phyloP scores from a whole-genome alignment of 1,140 invertebrate genomes.

The Atta colombica region DNA sequence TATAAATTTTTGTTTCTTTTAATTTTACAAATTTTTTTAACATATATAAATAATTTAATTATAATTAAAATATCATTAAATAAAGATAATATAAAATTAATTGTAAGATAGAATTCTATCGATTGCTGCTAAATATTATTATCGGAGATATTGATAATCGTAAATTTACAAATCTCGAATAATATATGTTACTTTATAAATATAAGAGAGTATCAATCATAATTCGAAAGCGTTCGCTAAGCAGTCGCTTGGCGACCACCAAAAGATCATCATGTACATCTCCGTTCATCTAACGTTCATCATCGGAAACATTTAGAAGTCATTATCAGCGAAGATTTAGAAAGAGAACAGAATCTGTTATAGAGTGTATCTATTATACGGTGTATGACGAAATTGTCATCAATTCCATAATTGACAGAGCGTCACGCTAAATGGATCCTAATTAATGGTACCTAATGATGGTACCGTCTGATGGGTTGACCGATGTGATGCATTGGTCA shows the following conservation, averaged over 20 bases:
- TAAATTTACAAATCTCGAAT: background rate
- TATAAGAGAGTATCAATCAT: constrained; percentile 2
- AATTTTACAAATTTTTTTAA: background rate
- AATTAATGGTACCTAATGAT: constrained; percentile 58
- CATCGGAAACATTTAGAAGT: background rate
- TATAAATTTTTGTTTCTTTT: background rate
- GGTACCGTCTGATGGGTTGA: constrained; percentile 38
- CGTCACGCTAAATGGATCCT: constrained; percentile 73
- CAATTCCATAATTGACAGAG: constrained; percentile 77
- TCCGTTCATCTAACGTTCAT: background rate
- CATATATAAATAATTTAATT: background rate
- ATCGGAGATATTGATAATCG: background rate
- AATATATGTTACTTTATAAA: background rate
- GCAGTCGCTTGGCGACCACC: background rate
- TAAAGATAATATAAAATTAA: background rate
- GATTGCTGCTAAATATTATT: background rate
- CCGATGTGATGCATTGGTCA: constrained; percentile 21
- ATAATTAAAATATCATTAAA: background rate
- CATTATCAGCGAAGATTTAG: constrained; percentile 29
- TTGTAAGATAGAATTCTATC: background rate
- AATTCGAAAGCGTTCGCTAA: background rate
- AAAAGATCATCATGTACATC: background rate
- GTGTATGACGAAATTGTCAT: constrained; percentile 69
- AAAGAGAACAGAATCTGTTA: background rate
- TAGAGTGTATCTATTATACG: background rate